These are phyloP conservation scores for Zaprionus ghesquierei DNA, from an alignment of 1,140 invertebrate species.

Conservation along the genomic window DNA sequence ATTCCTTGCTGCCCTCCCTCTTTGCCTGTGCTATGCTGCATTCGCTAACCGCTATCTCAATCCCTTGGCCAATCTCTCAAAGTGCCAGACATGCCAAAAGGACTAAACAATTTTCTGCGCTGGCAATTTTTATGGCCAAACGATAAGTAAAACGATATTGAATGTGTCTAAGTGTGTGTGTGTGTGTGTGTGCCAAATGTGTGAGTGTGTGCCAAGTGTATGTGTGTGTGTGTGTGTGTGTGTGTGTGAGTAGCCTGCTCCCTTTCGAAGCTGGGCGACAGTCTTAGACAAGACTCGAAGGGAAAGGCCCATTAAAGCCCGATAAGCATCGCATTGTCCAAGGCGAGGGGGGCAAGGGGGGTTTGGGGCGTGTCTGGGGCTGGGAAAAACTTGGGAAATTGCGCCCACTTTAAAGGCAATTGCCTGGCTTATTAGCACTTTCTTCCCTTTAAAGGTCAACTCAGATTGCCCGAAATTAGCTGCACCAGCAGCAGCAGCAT, in stretches of 20 bases:
- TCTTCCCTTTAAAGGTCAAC: constrained; percentile 44
- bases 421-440: constrained; percentile 63
- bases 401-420: constrained; percentile 51
- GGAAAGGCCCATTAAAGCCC: constrained; percentile 59
- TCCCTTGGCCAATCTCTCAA: constrained; percentile 72
- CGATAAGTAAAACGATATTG: constrained; percentile 81
- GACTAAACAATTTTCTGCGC: constrained; percentile 80
- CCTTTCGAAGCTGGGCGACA: constrained; percentile 27
- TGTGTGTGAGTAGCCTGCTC: constrained; percentile 2
- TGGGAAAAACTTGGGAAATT: neutral
- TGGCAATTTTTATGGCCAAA: constrained; percentile 79
- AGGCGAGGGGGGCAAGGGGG: neutral
- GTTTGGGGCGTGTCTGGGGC: neutral
- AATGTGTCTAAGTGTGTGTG: constrained; percentile 45
- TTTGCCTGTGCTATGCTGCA: neutral
- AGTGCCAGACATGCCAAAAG: constrained; percentile 77
- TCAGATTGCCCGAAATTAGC: constrained; percentile 54
- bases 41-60: constrained; percentile 15
- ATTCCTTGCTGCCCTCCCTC: constrained; percentile 8
- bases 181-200: neutral
- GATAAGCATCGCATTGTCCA: constrained; percentile 73
- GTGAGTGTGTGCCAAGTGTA: constrained; percentile 1
- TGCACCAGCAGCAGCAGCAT: constrained; percentile 59
- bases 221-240: constrained; percentile 1
- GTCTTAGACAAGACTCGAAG: neutral